Conservation (phyloP, 1,140 invertebrate genomes). For the Reticulitermes speratus region DNA sequence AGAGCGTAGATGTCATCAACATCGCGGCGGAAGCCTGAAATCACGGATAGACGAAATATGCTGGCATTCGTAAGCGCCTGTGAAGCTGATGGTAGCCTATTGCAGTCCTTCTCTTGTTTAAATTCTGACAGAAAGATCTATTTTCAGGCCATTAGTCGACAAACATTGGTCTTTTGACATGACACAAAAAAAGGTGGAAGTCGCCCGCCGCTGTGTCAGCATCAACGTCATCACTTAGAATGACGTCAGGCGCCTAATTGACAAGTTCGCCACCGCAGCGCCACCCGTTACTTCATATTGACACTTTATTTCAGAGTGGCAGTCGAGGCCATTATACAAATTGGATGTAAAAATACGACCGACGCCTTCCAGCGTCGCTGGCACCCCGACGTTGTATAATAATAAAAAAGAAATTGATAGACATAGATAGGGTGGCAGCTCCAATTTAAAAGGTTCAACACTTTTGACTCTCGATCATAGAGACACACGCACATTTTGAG, state of each 20-base stretch:
- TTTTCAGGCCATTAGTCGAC: conserved; percentile 5
- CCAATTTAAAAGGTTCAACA: conserved; percentile 16
- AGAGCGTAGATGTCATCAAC: too few relatives aligned
- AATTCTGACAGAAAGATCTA: neutral
- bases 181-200: neutral
- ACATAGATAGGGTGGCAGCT: neutral
- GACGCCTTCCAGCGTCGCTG: neutral
- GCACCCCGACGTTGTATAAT: neutral
- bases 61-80: too few relatives aligned
- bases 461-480: neutral
- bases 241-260: conserved; percentile 13
- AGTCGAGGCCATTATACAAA: conserved; percentile 5
- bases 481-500: neutral
- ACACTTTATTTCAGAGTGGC: conserved; percentile 13
- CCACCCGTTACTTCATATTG: conserved; percentile 17
- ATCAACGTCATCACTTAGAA: conserved; percentile 12
- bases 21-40: too few relatives aligned
- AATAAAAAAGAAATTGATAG: conserved; percentile 8
- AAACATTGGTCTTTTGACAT: conserved; percentile 13
- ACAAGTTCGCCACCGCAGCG: conserved; percentile 15
- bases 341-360: conserved; percentile 8
- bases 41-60: too few relatives aligned
- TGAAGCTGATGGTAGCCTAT: too few relatives aligned
- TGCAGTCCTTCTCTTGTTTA: too few relatives aligned
- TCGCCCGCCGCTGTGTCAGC: conserved; percentile 14